These are phyloP conservation scores for Ciconia nigra DNA, from an alignment of 2,797 vertebrate species.

Conservation along the genomic window DNA sequence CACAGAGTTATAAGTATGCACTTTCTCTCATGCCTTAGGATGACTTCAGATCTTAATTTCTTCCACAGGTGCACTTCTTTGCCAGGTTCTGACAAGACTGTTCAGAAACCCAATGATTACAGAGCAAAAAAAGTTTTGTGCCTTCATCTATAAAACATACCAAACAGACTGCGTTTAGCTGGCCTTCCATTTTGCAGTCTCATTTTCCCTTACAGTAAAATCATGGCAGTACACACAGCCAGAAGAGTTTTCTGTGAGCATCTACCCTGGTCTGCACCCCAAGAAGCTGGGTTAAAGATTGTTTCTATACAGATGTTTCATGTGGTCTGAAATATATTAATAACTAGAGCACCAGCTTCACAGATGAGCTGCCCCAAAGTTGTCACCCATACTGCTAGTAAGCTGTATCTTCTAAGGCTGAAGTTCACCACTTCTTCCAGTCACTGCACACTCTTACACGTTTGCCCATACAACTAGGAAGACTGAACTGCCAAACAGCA, in stretches of 20 bases:
- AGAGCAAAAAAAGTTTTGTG: not conserved
- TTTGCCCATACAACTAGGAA: not conserved
- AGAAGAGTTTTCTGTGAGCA: not conserved
- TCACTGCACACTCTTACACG: not conserved
- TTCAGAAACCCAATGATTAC: not conserved
- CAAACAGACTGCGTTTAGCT: not conserved
- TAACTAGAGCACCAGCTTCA: not conserved
- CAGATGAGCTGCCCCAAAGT: not conserved
- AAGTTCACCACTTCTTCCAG: not conserved
- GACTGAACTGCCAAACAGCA: not conserved
- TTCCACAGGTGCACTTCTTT: not conserved
- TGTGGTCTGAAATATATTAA: not conserved
- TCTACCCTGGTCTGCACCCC: not conserved
- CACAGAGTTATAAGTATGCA: not conserved
- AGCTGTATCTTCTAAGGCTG: not conserved
- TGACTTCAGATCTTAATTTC: constrained; percentile 7
- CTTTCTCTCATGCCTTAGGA: not conserved
- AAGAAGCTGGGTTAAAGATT: not conserved
- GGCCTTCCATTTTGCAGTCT: not conserved
- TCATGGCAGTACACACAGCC: not conserved
- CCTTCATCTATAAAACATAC: not conserved
- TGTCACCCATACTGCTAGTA: not conserved
- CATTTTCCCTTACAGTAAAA: not conserved
- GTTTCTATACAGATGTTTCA: not conserved
- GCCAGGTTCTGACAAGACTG: not conserved